Evolutionary conservation across 2,888 invertebrate genomes (phyloP).

Genomic region (Apodemia zela): DNA sequence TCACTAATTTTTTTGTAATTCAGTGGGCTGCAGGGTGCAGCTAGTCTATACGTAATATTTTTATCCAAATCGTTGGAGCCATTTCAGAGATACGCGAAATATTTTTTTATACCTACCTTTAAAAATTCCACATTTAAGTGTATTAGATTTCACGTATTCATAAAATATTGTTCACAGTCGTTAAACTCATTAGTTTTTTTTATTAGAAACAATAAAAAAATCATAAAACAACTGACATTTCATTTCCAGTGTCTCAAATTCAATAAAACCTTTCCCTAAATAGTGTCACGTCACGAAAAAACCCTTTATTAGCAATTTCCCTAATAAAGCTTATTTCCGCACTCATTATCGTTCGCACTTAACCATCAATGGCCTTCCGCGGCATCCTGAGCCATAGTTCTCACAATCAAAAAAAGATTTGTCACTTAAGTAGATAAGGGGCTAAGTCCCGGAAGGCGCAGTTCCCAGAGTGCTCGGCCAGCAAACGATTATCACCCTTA

Average conservation of each 20-base stretch:
- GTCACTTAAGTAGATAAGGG: conserved; percentile 55
- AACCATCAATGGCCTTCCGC: conserved; percentile 40
- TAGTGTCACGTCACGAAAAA: conserved; percentile 12
- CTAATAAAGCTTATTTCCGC: conserved; percentile 28
- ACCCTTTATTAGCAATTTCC: conserved; percentile 19
- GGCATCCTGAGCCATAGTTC: conserved; percentile 54
- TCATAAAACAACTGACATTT: too few relatives aligned
- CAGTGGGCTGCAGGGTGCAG: too few relatives aligned
- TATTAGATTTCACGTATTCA: too few relatives aligned
- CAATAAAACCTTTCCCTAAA: neutral
- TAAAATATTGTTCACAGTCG: too few relatives aligned
- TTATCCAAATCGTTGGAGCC: too few relatives aligned
- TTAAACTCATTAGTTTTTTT: too few relatives aligned
- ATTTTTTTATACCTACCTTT: too few relatives aligned
- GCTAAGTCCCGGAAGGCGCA: conserved; percentile 54
- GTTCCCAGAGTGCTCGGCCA: conserved; percentile 62
- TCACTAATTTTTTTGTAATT: too few relatives aligned
- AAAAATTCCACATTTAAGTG: too few relatives aligned
- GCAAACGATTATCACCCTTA: conserved; percentile 62
- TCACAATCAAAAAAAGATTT: conserved; percentile 79
- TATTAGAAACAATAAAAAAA: too few relatives aligned
- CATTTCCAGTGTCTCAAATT: neutral
- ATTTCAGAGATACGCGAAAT: too few relatives aligned
- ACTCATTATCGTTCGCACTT: conserved; percentile 37
- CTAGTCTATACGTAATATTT: too few relatives aligned